Conservation (phyloP, 2,888 invertebrate genomes). For the Seira musarum region DNA sequence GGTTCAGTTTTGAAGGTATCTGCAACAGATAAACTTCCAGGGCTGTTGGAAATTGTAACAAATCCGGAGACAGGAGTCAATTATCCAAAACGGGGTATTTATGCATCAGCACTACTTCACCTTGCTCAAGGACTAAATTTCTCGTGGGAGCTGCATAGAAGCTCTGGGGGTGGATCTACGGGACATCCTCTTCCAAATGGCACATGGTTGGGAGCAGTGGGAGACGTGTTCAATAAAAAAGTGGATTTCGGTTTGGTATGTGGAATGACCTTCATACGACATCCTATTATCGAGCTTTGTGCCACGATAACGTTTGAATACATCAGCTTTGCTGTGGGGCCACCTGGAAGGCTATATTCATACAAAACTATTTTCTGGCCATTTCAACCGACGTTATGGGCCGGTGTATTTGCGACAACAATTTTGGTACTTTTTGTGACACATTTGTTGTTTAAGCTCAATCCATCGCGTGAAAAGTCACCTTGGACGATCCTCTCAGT, state of each 20-base stretch:
- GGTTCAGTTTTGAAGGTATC: constrained; percentile 14
- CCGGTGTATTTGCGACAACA: not conserved
- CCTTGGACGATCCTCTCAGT: not conserved
- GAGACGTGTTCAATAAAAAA: constrained; percentile 11
- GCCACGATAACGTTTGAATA: constrained; percentile 30
- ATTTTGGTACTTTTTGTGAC: not conserved
- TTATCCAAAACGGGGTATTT: not conserved
- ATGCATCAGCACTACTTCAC: constrained; percentile 25
- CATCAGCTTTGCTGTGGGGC: constrained; percentile 32
- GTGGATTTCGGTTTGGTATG: constrained; percentile 22
- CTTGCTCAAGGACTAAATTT: constrained; percentile 22
- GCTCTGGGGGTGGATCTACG: constrained; percentile 16
- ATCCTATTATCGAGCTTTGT: constrained; percentile 23
- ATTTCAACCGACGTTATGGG: constrained; percentile 8
- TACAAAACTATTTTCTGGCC: constrained; percentile 36
- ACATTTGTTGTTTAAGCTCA: not conserved
- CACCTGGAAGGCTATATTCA: constrained; percentile 16
- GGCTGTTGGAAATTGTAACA: constrained; percentile 18
- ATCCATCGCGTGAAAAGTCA: too few relatives aligned
- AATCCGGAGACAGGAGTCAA: not conserved
- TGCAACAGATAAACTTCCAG: constrained; percentile 30
- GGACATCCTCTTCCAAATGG: constrained; percentile 30
- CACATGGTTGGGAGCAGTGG: constrained; percentile 35
- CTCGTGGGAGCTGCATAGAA: constrained; percentile 6
- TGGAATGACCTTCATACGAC: constrained; percentile 7